Evolutionary conservation across 2,797 vertebrate species (phyloP).

Genomic region (Perdix hodgsoniae): DNA sequence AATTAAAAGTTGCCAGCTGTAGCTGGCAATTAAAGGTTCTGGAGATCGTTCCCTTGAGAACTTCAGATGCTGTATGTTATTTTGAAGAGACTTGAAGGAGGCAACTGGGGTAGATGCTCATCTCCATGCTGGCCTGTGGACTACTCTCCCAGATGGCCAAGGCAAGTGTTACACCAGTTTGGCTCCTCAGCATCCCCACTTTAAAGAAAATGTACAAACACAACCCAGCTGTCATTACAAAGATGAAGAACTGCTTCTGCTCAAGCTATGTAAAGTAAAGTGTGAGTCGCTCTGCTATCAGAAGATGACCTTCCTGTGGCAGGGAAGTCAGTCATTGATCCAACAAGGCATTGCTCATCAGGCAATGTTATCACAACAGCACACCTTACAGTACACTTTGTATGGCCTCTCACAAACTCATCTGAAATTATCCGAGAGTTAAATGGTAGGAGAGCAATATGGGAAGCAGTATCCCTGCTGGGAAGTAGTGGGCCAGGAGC

Average conservation of each 20-base stretch:
- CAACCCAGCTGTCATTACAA: not conserved
- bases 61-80: not conserved
- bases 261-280: not conserved
- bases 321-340: not conserved
- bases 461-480: not conserved
- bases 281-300: not conserved
- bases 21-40: not conserved
- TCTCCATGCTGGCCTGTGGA: not conserved
- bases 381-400: not conserved
- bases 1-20: no score
- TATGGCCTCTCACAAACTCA: not conserved
- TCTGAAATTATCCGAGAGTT: not conserved
- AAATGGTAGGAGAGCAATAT: not conserved
- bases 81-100: not conserved
- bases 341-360: not conserved
- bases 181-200: not conserved
- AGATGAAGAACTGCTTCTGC: not conserved
- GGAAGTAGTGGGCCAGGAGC: not conserved
- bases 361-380: not conserved
- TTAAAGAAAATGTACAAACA: not conserved
- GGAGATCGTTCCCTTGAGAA: not conserved
- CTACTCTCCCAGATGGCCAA: not conserved
- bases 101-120: not conserved
- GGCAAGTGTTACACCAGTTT: not conserved
- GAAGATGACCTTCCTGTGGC: not conserved